These are phyloP conservation scores for Pteropus rufus DNA, from an alignment of 2,797 vertebrate genomes.

Conservation along the genomic window DNA sequence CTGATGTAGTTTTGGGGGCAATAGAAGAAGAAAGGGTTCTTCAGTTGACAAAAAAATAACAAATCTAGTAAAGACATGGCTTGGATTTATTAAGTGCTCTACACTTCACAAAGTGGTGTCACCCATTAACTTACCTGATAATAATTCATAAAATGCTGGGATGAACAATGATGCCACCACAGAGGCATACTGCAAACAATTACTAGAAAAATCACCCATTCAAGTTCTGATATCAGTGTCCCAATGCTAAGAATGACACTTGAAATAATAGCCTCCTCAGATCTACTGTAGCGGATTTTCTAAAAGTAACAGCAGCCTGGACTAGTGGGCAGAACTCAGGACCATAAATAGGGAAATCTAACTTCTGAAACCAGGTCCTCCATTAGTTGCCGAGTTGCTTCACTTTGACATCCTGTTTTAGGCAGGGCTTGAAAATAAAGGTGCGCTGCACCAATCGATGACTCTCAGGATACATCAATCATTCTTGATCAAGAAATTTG, in stretches of 20 bases:
- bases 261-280: background rate
- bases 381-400: background rate
- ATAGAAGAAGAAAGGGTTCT: background rate
- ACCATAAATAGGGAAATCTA: background rate
- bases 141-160: background rate
- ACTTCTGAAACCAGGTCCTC: background rate
- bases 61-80: background rate
- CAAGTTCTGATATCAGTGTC: background rate
- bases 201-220: background rate
- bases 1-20: background rate
- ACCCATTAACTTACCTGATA: background rate
- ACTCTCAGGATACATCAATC: background rate
- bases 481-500: background rate
- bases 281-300: background rate
- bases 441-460: too few species aligned
- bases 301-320: background rate
- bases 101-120: background rate
- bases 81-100: background rate
- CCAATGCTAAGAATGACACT: background rate
- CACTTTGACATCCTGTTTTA: background rate
- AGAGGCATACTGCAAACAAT: background rate
- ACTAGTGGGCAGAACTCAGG: background rate
- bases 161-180: background rate
- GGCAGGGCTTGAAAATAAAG: background rate
- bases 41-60: background rate